These are phyloP conservation scores for Arizona elegans DNA, from an alignment of 2,113 vertebrate genomes.

Conservation along the genomic window DNA sequence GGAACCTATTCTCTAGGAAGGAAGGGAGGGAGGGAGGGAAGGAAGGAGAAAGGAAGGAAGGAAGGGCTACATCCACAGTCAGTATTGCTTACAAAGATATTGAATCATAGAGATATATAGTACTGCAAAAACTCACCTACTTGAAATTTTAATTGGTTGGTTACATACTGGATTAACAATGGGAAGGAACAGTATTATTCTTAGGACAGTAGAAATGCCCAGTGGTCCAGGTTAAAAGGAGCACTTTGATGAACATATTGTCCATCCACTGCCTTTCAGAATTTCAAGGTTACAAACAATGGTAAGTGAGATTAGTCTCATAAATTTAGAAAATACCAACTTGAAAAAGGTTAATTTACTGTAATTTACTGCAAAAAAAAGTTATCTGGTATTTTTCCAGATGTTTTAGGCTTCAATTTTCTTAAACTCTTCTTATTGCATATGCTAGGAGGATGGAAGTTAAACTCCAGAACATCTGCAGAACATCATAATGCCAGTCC, in stretches of 20 bases:
- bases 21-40: too few species aligned
- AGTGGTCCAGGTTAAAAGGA: not conserved
- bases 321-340: not conserved
- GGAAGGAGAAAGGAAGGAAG: too few species aligned
- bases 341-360: not conserved
- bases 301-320: not conserved
- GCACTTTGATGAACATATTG: not conserved
- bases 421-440: not conserved
- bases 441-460: not conserved
- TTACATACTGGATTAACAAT: not conserved
- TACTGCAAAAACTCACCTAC: not conserved
- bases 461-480: not conserved
- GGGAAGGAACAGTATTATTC: not conserved
- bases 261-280: not conserved
- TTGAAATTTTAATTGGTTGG: not conserved
- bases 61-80: not conserved
- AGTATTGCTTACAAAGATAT: not conserved
- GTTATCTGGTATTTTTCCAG: not conserved
- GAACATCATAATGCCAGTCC: not conserved
- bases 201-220: not conserved
- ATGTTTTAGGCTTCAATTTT: not conserved
- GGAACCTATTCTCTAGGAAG: not conserved
- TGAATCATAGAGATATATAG: not conserved
- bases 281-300: not conserved
- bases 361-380: not conserved